Evolutionary conservation across 1,140 invertebrate genomes (phyloP).

Genomic region (Belonocnema kinseyi): DNA sequence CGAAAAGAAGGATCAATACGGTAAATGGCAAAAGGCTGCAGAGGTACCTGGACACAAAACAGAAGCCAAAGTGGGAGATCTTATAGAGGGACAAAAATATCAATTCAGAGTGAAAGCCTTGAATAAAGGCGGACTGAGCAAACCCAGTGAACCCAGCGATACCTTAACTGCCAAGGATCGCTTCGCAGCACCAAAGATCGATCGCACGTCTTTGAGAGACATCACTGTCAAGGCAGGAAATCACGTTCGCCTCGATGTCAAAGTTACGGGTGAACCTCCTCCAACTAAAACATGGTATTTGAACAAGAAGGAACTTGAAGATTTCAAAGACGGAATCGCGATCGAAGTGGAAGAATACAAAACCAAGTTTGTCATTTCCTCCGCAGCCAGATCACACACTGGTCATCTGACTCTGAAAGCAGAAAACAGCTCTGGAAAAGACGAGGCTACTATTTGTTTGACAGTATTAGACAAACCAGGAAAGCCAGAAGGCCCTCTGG

Average conservation of each 20-base stretch:
- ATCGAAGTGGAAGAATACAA: conserved; percentile 91
- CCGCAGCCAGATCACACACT: conserved; percentile 86
- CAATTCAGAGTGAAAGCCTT: conserved; percentile 97
- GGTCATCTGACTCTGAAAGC: conserved; percentile 92
- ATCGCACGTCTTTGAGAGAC: conserved; percentile 91
- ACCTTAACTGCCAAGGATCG: conserved; percentile 89
- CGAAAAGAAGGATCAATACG: conserved; percentile 96
- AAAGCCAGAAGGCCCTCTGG: conserved; percentile 93
- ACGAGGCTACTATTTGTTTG: conserved; percentile 93
- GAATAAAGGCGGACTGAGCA: conserved; percentile 95
- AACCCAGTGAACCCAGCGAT: conserved; percentile 91
- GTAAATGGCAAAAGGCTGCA: conserved; percentile 93
- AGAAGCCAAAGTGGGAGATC: conserved; percentile 89
- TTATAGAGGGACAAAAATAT: conserved; percentile 96
- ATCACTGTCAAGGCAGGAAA: conserved; percentile 92
- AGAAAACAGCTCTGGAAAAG: conserved; percentile 93
- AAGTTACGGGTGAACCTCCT: conserved; percentile 92
- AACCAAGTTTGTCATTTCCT: conserved; percentile 86
- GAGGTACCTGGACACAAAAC: conserved; percentile 90
- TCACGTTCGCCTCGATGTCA: conserved; percentile 89
- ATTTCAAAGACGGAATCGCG: conserved; percentile 80
- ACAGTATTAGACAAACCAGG: conserved; percentile 91
- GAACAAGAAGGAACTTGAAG: conserved; percentile 82
- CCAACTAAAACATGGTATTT: conserved; percentile 90
- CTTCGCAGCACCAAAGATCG: conserved; percentile 93